Evolutionary conservation across 92 coral and sea anemone species (phyloP), one percentile per base, ranked within the genome.

Genomic region (Galaxea fascicularis): DNA sequence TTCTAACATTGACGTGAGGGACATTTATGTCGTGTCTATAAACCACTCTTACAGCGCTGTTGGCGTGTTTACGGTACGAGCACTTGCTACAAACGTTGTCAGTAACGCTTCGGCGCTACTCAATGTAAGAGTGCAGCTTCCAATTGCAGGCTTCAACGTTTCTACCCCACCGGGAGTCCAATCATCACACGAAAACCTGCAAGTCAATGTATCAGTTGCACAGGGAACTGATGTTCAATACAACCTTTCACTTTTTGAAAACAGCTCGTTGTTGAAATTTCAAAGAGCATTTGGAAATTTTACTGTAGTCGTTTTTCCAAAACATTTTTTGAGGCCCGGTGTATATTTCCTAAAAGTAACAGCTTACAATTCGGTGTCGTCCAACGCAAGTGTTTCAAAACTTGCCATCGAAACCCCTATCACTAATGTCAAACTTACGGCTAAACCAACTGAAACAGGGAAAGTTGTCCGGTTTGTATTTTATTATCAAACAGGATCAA

Each of bases 141-240:
- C 85, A 10, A 78, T 90, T 31, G 67, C 24, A 46, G 88, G 78
- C 45, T 39, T 90, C 1, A 29, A 70, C 11, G 44, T 82, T 17
- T 47, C 17, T 1, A 49, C 74, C 17, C 85, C 85, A 39, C 35
- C 58, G 66, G 54, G 39, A 12, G 58, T 60, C 54, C 67, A 65
- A 27, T 74, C 78, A 13, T 31, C 67, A 35, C 47, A 11, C 16
- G 31, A 70, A 35, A 77, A 86, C 39, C 21, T 87, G 35, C 58
- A 30, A 12, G 39, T 87, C 14, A 57, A 79, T 13, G 54, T 90
- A 35, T 68, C 70, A 15, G 44, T 87, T 28, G 27, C 58, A 22
- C 74, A 77, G 56, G 93, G 93, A 6, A 71, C 90, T 22, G 78
- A 90, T 47, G 73, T 62, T 12, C 64, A 68, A 14, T 90, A 68